These are phyloP conservation scores for Andrena fulva DNA, from an alignment of 2,888 invertebrate genomes.

Conservation along the genomic window DNA sequence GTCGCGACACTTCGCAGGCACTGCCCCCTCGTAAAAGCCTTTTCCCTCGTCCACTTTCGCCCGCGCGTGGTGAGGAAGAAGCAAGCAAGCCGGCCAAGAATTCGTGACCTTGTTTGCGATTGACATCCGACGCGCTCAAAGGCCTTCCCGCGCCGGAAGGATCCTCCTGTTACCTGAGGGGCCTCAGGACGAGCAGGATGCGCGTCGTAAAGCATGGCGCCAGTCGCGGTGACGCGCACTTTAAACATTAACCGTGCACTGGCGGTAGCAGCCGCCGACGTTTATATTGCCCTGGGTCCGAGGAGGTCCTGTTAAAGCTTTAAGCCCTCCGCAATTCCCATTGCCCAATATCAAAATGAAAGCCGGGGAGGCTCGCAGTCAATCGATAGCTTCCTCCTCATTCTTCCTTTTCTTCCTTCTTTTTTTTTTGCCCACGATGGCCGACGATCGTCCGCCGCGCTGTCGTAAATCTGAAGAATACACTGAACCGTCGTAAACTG, in stretches of 20 bases:
- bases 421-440: neutral
- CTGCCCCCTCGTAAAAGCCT: neutral
- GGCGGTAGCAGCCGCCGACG: constrained; percentile 31
- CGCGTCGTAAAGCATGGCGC: constrained; percentile 73
- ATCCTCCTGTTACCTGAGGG: constrained; percentile 60
- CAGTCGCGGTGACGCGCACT: constrained; percentile 65
- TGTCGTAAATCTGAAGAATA: constrained; percentile 26
- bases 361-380: neutral
- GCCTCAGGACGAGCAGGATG: constrained; percentile 52
- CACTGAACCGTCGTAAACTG: constrained; percentile 6
- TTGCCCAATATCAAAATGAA: constrained; percentile 14
- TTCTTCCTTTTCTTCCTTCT: neutral
- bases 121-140: constrained; percentile 36
- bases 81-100: neutral
- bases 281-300: constrained; percentile 20
- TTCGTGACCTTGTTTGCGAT: constrained; percentile 61
- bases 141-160: constrained; percentile 20
- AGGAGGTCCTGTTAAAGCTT: neutral
- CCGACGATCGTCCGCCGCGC: neutral
- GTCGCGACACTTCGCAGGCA: too few relatives aligned
- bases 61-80: constrained; percentile 21
- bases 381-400: constrained; percentile 15
- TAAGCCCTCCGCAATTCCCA: neutral
- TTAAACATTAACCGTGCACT: constrained; percentile 57
- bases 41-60: constrained; percentile 5